phyloP scores from a whole-genome alignment of 1,140 invertebrate genomes.

The Aphaenogaster rudis region DNA sequence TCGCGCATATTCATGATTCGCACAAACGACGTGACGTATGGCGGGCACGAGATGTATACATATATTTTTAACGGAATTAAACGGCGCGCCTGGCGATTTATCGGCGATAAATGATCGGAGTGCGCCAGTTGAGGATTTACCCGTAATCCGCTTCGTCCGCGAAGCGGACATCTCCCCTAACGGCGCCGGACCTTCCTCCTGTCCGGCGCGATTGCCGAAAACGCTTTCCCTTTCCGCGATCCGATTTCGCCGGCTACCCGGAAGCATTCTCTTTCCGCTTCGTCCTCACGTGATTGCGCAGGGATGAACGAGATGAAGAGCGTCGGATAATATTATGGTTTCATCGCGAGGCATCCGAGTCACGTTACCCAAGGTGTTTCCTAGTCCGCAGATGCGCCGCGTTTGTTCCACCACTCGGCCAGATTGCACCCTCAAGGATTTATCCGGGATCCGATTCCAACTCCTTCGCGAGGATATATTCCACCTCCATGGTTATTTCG shows the following conservation, averaged over 20 bases:
- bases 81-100: constrained; percentile 17
- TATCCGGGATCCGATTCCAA: constrained; percentile 71
- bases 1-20: constrained; percentile 40
- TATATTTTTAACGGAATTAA: constrained; percentile 62
- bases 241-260: constrained; percentile 32
- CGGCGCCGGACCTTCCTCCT: neutral
- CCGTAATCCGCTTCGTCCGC: constrained; percentile 49
- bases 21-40: constrained; percentile 30
- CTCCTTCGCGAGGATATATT: constrained; percentile 37
- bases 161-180: neutral
- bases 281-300: constrained; percentile 29
- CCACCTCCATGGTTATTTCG: constrained; percentile 33
- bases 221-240: constrained; percentile 54
- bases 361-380: constrained; percentile 71
- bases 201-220: constrained; percentile 29
- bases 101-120: constrained; percentile 49
- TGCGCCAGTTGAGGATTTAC: constrained; percentile 41
- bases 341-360: constrained; percentile 69
- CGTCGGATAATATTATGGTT: constrained; percentile 76
- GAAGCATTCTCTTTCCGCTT: constrained; percentile 16
- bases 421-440: constrained; percentile 74
- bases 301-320: constrained; percentile 66
- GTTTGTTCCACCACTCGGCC: constrained; percentile 72
- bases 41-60: neutral
- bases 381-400: constrained; percentile 62